Evolutionary conservation across 2,888 invertebrate genomes (phyloP), one percentile per base, ranked within the genome.

Genomic region (Syritta pipiens): DNA sequence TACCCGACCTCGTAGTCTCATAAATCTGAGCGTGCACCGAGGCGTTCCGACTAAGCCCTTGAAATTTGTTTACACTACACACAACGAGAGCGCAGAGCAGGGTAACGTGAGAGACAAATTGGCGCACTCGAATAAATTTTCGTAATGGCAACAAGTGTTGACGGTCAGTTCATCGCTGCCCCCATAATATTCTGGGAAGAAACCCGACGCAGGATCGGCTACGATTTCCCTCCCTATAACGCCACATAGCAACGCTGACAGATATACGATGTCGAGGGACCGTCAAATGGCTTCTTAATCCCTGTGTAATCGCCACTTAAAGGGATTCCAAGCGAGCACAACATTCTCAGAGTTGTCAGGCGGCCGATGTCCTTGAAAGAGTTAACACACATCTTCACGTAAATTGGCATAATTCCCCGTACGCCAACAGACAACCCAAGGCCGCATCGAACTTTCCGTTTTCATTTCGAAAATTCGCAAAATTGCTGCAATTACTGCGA

Each of bases 21-120:
- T 81, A 81, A 81, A 81, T 81, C 79, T 79, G 32, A 28, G 17
- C 62, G 40, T 48, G 53, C 57, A 65, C 60, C 77, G 28, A 68
- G 74, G 81, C 81, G 69, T 81, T 81, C 69, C 81, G 46, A 69
- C 57, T 75, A 75, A 81, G 81, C 81, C 68, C 81, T 81, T 75
- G 68, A 81, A 81, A 81, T 81, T 81, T 81, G 81, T 81, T 81
- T 81, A 75, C 69, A 81, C 62, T 74, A 74, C 67, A 67, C 30
- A 44, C 19, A 53, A 48, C 44, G 19, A n/a, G n/a, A 28, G 44
- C 46, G 7, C 17, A 57, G 19, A 44, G 42, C 62, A 20, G 40
- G 55, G 72, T 74, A 74, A 79, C 68, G 62, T 75, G 75, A 69
- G 81, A 81, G 81, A 81, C 81, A 81, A 81, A 81, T 75, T 81